These are phyloP conservation scores for Diuraphis noxia DNA, from an alignment of 1,140 invertebrate genomes.

Conservation along the genomic window DNA sequence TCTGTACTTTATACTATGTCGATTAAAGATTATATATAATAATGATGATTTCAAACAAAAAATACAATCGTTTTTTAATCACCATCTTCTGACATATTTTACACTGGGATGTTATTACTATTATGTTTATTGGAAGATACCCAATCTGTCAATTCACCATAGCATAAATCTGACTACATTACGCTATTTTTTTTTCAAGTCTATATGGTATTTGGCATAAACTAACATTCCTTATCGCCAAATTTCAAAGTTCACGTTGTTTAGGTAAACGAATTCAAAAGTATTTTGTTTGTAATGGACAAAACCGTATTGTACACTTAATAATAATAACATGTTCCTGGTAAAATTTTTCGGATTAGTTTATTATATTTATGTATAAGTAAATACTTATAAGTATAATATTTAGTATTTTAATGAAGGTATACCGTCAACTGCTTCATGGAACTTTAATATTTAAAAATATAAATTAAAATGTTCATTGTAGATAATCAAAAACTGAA, in stretches of 20 bases:
- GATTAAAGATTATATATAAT: slow-evolving; percentile 12
- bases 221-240: not conserved
- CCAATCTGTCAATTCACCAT: slow-evolving; percentile 29
- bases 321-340: not conserved
- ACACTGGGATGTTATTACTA: not conserved
- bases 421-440: too few relatives aligned
- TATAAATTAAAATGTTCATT: not conserved
- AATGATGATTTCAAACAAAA: slow-evolving; percentile 32
- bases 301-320: not conserved
- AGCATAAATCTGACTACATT: not conserved
- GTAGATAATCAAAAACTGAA: not conserved
- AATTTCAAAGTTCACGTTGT: slow-evolving; percentile 12
- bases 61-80: slow-evolving; percentile 14
- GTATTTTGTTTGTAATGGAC: not conserved
- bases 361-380: not conserved
- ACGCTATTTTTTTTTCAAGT: not conserved
- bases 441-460: not conserved
- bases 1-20: not conserved
- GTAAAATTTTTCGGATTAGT: not conserved
- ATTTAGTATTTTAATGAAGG: not conserved
- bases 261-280: not conserved
- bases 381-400: not conserved
- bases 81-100: not conserved
- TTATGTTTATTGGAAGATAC: slow-evolving; percentile 2
- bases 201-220: slow-evolving; percentile 11